Percentiles rank a stretch among this genome's conserved stretches.
phyloP scores from a whole-genome alignment of 2,888 invertebrate genomes.

The Hypena proboscidalis region DNA sequence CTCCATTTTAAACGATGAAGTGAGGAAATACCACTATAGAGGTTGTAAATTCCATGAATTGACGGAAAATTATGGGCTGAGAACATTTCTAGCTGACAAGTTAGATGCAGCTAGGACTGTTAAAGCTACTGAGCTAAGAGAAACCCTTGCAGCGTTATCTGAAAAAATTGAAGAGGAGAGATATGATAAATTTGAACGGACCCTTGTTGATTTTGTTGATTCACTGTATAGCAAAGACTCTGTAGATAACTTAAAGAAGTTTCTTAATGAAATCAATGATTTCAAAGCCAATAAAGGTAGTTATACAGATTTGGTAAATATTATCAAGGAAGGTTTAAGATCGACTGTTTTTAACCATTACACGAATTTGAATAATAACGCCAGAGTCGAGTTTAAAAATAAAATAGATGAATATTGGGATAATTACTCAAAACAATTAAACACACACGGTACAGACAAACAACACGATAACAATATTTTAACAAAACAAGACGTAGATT shows the following conservation, averaged over 20 bases:
- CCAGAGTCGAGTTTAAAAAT: constrained; percentile 38
- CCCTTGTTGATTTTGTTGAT: constrained; percentile 46
- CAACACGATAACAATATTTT: too few relatives aligned
- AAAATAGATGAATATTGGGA: constrained; percentile 16
- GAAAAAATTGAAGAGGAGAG: constrained; percentile 27
- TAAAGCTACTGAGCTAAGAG: constrained; percentile 35
- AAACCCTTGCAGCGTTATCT: constrained; percentile 27
- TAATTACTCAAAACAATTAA: not conserved
- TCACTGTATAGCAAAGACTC: constrained; percentile 47
- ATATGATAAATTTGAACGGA: constrained; percentile 15
- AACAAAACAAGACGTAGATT: not conserved
- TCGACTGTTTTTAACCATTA: constrained; percentile 52
- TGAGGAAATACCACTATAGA: constrained; percentile 49
- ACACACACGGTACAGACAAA: not conserved
- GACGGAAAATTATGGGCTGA: constrained; percentile 34
- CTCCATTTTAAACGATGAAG: constrained; percentile 43
- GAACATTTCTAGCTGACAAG: constrained; percentile 42
- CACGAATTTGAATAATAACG: constrained; percentile 43
- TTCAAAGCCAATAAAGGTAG: constrained; percentile 21
- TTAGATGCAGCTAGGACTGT: constrained; percentile 37
- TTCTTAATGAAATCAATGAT: constrained; percentile 43
- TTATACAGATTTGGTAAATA: constrained; percentile 36
- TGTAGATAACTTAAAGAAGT: constrained; percentile 29
- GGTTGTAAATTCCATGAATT: constrained; percentile 53
- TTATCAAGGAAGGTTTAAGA: constrained; percentile 46